Base-by-base conservation (phyloP, 2,113 vertebrate genomes). In the Phyllopteryx taeniolatus region DNA sequence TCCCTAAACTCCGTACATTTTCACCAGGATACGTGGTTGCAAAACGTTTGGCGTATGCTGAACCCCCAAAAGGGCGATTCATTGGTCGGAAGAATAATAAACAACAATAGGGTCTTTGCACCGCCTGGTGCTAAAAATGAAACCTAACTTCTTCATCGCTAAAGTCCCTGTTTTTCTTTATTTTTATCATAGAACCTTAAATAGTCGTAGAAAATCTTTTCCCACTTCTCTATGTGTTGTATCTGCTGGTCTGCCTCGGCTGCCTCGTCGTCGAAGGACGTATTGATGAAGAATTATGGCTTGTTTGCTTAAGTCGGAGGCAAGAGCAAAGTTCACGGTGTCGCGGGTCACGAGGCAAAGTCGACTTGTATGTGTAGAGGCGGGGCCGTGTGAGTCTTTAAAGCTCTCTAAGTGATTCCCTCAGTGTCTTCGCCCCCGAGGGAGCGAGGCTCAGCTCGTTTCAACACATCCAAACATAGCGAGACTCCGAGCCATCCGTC, bases 301-400 rank as follows among this genome's bases (percentile, higher is more conserved):
- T 74, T 92, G 90, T 93, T 93, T 92, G 91, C 90, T 92, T 92
- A 90, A 83, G 84, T 92, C 90, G 47, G 83, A 82, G 86, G 83
- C 72, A 31, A 83, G 89, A 88, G 88, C 87, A 90, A 91, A 91
- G 90, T 91, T 91, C 87, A 89, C 54, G 39, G 82, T 53, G 81
- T 78, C 80, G 81, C 67, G 87, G 90, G 89, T 89, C 88, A 88
- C 53, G 80, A 82, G 85, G 75, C 74, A 57, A 82, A 66, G 77
- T 74, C 71, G 68, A 84, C 85, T 85, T 91, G 86, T 91, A 78
- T 74, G 70, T 77, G 83, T 71, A 59, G 43, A 79, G 72, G 79
- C 75, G 78, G 81, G 82, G 89, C 86, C 86, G 90, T 81, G 72
- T 87, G 85, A 91, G 81, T 81, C 84, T 89, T 83, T 85, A 90